phyloP scores from a whole-genome alignment of 2,888 invertebrate genomes.

The Scaeva pyrastri region DNA sequence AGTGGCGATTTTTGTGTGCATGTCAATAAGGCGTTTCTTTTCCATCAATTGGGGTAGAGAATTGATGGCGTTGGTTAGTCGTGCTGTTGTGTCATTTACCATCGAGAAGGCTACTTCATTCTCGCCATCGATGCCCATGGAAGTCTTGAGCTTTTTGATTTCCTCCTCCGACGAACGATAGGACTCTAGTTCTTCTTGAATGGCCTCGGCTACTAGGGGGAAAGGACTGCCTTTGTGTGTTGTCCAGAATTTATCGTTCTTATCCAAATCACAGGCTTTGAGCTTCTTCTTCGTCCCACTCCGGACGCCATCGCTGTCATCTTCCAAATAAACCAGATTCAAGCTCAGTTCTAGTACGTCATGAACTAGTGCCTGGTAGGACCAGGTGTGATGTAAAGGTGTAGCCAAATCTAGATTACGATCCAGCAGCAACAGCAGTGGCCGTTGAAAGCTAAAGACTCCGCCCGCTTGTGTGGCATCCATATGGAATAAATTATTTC shows the following conservation, averaged over 20 bases:
- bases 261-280: slow-evolving; percentile 95
- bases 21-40: slow-evolving; percentile 98
- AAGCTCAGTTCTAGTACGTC: slow-evolving; percentile 96
- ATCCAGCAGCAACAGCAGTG: slow-evolving; percentile 95
- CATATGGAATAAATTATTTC: slow-evolving; percentile 97
- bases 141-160: slow-evolving; percentile 96
- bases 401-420: slow-evolving; percentile 98
- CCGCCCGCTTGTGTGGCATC: slow-evolving; percentile 91
- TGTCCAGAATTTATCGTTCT: slow-evolving; percentile 95
- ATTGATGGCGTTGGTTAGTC: slow-evolving; percentile 96
- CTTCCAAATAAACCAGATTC: slow-evolving; percentile 91
- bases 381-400: slow-evolving; percentile 99
- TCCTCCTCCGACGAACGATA: slow-evolving; percentile 97
- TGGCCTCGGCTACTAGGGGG: slow-evolving; percentile 98
- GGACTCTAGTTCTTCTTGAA: slow-evolving; percentile 98
- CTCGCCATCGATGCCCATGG: slow-evolving; percentile 97
- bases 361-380: slow-evolving; percentile 98
- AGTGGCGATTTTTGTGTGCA: slow-evolving; percentile 99
- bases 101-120: slow-evolving; percentile 93
- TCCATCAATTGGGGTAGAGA: slow-evolving; percentile 98
- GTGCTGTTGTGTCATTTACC: slow-evolving; percentile 96
- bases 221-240: slow-evolving; percentile 97
- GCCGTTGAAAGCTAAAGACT: slow-evolving; percentile 94
- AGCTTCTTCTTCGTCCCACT: slow-evolving; percentile 90
- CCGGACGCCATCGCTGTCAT: slow-evolving; percentile 84